Evolutionary conservation across 2,797 vertebrate species (phyloP).

Genomic region (Macropus fuliginosus): DNA sequence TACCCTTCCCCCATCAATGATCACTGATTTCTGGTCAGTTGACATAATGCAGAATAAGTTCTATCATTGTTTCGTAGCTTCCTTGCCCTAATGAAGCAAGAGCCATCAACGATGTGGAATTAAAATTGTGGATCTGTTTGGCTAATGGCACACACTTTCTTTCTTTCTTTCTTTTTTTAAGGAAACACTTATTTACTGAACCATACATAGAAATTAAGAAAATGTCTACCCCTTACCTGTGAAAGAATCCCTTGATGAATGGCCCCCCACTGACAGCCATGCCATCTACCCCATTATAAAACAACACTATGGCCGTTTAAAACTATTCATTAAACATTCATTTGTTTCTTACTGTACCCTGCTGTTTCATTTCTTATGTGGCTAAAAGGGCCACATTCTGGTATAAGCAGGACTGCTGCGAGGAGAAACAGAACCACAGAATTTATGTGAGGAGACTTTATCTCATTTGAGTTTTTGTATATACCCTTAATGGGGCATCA

Average conservation of each 20-base stretch:
- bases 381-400: slow-evolving; percentile 73
- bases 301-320: slow-evolving; percentile 79
- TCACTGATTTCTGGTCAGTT: slow-evolving; percentile 33
- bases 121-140: slow-evolving; percentile 39
- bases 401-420: slow-evolving; percentile 62
- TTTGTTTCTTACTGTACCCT: slow-evolving; percentile 75
- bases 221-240: slow-evolving; percentile 80
- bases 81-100: slow-evolving; percentile 4
- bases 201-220: slow-evolving; percentile 79
- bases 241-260: slow-evolving; percentile 80
- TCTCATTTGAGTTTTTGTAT: slow-evolving; percentile 27
- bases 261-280: slow-evolving; percentile 71
- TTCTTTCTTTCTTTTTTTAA: slow-evolving; percentile 25
- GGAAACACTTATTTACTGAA: slow-evolving; percentile 74
- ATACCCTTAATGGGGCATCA: slow-evolving; percentile 15
- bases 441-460: slow-evolving; percentile 18
- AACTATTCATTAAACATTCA: slow-evolving; percentile 82
- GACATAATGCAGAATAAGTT: slow-evolving; percentile 32
- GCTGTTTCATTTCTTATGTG: slow-evolving; percentile 77
- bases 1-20: background rate
- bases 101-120: slow-evolving; percentile 38
- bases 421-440: slow-evolving; percentile 18
- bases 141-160: slow-evolving; percentile 16
- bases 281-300: slow-evolving; percentile 78
- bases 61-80: slow-evolving; percentile 34